Base-by-base conservation (phyloP, 2,797 vertebrate genomes). In the Notamacropus eugenii region DNA sequence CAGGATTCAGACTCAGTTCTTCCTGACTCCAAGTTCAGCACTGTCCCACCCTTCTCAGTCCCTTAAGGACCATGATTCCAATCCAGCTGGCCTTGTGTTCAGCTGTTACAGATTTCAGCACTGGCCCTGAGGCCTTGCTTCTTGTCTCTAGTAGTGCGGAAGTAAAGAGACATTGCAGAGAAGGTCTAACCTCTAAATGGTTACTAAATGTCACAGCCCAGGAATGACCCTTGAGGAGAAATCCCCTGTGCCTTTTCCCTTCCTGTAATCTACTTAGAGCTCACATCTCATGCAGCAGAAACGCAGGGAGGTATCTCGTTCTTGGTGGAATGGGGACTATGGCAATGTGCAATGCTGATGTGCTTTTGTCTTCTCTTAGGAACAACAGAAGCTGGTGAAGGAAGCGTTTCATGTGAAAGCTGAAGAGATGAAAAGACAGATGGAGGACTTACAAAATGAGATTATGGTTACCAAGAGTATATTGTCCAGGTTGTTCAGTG, bases 391-490 rank as follows among this genome's bases (percentile, higher is more conserved):
- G 34, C 13, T 96, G 50, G n/a, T 55, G 52, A 29, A 0, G 0
- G 96, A 97, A 54, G 96, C 74, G 11, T 92, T 97, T 93, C 11
- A 82, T 57, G 54, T 93, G 12, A 29, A 97, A 87, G 93, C 29
- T 67, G 92, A 95, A 1, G 19, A 9, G 1, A 34, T 97, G 55
- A 22, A 1, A 31, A 50, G 9, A 55, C 95, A 97, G 54, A 93
- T 95, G 91, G 12, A 54, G 0, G 22, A 5, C 27, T 46, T 95
- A 52, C 82, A 74, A 90, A 5, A 93, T 24, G 2, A 92, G 62
- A 22, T 0, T 34, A 0, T 46, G 74, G 6, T 0, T 9, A 1
- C 10, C 54, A 5, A 56, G 19, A 10, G 4, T n/a, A 14, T 67
- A 13, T 50, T 40, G 5, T 3, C 12, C 10, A 0, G 0, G 0